Conservation (phyloP, 1,140 invertebrate genomes). For the Potamilus streckersoni region DNA sequence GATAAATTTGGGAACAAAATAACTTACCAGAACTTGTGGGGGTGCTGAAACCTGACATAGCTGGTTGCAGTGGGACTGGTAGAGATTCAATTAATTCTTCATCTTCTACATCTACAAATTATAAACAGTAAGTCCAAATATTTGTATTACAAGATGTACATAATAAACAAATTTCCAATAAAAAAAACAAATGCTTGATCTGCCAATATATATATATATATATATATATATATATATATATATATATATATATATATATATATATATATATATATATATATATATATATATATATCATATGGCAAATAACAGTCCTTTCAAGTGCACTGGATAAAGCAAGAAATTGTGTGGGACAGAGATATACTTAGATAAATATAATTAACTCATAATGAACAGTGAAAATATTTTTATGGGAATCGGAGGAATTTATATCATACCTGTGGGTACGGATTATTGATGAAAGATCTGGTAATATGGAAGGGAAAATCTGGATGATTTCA, state of each 20-base stretch:
- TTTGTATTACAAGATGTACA: neutral
- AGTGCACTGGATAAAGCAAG: too few relatives aligned
- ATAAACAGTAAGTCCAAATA: neutral
- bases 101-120: slow-evolving; percentile 4
- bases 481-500: too few relatives aligned
- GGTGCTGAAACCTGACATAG: slow-evolving; percentile 13
- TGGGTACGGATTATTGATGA: too few relatives aligned
- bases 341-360: too few relatives aligned
- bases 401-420: too few relatives aligned
- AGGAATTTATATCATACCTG: too few relatives aligned
- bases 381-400: too few relatives aligned
- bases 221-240: too few relatives aligned
- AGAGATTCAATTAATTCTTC: slow-evolving; percentile 1
- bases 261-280: neutral
- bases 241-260: neutral
- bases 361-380: too few relatives aligned
- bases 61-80: slow-evolving; percentile 1
- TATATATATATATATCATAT: too few relatives aligned
- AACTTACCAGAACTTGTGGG: slow-evolving; percentile 13
- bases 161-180: neutral
- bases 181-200: neutral
- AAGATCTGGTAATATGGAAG: too few relatives aligned
- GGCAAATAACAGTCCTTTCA: too few relatives aligned
- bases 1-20: neutral
- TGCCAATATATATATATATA: neutral